These are phyloP conservation scores for Dryomyza anilis DNA, from an alignment of 2,888 invertebrate species.

Conservation along the genomic window DNA sequence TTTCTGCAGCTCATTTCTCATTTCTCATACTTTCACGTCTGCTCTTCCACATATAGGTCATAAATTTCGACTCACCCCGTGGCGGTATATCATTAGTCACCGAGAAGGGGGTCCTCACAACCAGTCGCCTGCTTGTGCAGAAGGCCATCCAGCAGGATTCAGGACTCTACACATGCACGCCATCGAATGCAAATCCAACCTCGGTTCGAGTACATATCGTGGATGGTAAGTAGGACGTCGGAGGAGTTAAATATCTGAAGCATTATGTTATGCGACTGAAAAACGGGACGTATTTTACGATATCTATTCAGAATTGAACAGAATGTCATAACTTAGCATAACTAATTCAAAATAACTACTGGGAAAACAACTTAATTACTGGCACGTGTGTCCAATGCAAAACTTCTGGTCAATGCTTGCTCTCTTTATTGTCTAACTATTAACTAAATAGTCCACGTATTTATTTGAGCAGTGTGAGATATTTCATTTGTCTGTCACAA, in stretches of 20 bases:
- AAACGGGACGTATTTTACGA: too few species aligned
- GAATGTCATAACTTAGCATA: too few species aligned
- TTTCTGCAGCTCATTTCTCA: conserved; percentile 18
- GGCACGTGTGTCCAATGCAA: too few species aligned
- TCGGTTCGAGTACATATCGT: conserved; percentile 83
- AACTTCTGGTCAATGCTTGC: too few species aligned
- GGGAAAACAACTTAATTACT: too few species aligned
- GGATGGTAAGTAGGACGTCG: conserved; percentile 74
- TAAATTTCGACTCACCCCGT: conserved; percentile 88
- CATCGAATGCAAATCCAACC: conserved; percentile 81
- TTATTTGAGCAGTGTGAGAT: too few species aligned
- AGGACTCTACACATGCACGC: conserved; percentile 82
- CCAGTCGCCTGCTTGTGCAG: conserved; percentile 81
- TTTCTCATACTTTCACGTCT: conserved; percentile 20
- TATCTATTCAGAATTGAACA: too few species aligned
- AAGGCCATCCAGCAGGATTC: conserved; percentile 80
- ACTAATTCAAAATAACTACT: too few species aligned
- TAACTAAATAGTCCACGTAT: too few species aligned
- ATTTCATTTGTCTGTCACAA: too few species aligned
- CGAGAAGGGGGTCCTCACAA: conserved; percentile 82
- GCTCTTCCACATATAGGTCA: conserved; percentile 65
- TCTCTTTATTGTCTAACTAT: too few species aligned
- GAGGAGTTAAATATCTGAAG: background rate
- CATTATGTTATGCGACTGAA: too few species aligned
- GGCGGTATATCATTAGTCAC: conserved; percentile 88